These are phyloP conservation scores for Pantala flavescens DNA, from an alignment of 1,140 invertebrate species.

Conservation along the genomic window DNA sequence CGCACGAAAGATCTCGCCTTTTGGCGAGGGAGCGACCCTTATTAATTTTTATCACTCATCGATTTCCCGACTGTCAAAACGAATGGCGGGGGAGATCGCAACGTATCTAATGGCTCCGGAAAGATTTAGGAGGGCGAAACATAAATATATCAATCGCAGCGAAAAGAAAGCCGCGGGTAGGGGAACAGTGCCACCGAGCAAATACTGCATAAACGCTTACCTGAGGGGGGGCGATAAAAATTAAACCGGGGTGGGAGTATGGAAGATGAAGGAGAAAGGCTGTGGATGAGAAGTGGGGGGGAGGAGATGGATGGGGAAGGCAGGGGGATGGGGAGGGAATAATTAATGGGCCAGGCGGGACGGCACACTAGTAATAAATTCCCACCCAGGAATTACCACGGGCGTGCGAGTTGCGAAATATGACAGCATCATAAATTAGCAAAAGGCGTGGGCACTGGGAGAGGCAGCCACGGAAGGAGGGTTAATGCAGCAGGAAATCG, in stretches of 20 bases:
- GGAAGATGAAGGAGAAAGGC: not conserved
- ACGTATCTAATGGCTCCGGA: not conserved
- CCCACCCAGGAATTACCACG: slow-evolving; percentile 33
- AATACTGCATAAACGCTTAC: not conserved
- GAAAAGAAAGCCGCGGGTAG: not conserved
- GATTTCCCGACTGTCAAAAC: not conserved
- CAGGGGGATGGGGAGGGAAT: slow-evolving; percentile 15
- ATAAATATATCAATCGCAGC: not conserved
- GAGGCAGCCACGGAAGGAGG: slow-evolving; percentile 13
- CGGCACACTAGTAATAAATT: slow-evolving; percentile 31
- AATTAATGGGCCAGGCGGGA: slow-evolving; percentile 33
- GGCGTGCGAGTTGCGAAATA: slow-evolving; percentile 35
- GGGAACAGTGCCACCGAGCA: not conserved
- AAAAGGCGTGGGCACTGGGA: not conserved
- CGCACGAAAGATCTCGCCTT: not conserved
- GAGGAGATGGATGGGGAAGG: not conserved
- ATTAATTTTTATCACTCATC: slow-evolving; percentile 10
- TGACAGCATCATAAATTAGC: slow-evolving; percentile 33
- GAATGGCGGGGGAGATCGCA: not conserved
- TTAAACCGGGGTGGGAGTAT: not conserved
- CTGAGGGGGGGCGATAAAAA: not conserved
- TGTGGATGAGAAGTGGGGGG: not conserved
- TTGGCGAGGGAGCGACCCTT: not conserved
- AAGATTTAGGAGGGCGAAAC: not conserved
- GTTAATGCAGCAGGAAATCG: slow-evolving; percentile 10